Evolutionary conservation across 2,797 vertebrate species (phyloP).

Genomic region (Cyprinella venusta): DNA sequence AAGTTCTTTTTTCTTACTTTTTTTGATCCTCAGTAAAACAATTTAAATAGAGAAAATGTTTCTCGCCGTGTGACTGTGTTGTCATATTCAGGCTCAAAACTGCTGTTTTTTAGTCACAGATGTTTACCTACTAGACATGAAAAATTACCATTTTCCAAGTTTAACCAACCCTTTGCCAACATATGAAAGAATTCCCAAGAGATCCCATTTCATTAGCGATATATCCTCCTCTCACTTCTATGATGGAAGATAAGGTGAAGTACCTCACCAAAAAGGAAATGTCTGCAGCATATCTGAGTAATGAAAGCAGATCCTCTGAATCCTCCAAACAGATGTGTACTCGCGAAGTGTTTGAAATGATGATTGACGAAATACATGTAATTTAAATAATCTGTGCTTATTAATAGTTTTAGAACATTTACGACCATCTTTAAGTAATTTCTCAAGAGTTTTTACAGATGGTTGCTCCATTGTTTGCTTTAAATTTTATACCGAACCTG

Average conservation of each 20-base stretch:
- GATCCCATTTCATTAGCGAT: background rate
- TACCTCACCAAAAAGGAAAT: background rate
- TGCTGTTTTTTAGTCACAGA: conserved; percentile 11
- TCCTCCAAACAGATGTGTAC: background rate
- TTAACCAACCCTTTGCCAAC: background rate
- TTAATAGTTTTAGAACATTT: background rate
- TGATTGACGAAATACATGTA: background rate
- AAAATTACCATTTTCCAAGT: background rate
- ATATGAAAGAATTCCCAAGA: background rate
- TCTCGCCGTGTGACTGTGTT: background rate
- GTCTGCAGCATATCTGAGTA: background rate
- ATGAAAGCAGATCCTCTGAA: background rate
- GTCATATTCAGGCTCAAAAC: conserved; percentile 1
- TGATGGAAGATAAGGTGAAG: background rate
- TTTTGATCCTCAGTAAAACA: background rate
- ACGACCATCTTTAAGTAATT: background rate
- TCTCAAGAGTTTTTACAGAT: background rate
- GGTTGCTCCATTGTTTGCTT: background rate
- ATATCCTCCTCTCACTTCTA: background rate
- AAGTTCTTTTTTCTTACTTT: background rate
- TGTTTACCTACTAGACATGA: background rate
- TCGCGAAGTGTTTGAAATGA: background rate
- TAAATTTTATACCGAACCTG: background rate
- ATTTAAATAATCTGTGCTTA: background rate
- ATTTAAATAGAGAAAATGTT: too few relatives aligned